Conservation (phyloP, 2,113 vertebrate species). For the Thoracochromis brauschi region DNA sequence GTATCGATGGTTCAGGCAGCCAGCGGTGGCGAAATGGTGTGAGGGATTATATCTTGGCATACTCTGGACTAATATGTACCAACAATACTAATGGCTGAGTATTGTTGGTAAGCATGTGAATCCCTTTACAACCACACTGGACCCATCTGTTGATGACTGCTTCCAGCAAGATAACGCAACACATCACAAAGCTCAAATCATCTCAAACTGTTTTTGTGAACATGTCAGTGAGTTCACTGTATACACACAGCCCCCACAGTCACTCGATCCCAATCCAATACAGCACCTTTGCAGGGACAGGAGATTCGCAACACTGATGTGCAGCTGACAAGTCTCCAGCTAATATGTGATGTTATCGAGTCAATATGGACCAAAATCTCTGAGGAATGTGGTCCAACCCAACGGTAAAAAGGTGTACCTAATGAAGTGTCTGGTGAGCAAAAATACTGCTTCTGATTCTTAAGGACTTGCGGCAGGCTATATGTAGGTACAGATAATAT, state of each 20-base stretch:
- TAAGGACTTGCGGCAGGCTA: not conserved
- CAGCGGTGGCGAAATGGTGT: accelerated
- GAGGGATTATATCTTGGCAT: not conserved
- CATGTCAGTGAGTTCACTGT: not conserved
- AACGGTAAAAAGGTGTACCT: not conserved
- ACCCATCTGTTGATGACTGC: not conserved
- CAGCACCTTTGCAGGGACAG: not conserved
- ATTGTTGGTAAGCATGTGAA: accelerated
- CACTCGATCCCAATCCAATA: not conserved
- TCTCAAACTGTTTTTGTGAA: not conserved
- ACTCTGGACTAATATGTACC: not conserved
- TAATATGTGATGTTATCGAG: not conserved
- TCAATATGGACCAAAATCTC: not conserved
- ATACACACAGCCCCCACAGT: not conserved
- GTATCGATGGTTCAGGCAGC: not conserved
- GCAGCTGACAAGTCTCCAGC: not conserved
- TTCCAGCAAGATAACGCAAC: not conserved
- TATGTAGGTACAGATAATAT: not conserved
- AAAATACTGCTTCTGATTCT: not conserved
- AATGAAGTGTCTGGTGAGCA: not conserved
- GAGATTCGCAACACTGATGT: not conserved
- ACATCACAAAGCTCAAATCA: not conserved
- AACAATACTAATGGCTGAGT: not conserved
- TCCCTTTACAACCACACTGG: not conserved
- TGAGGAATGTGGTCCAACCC: not conserved